Percentiles rank a stretch among this genome's conserved stretches.
Evolutionary conservation across 2,888 invertebrate species (phyloP).

Genomic region (Drosophila multiciliata): DNA sequence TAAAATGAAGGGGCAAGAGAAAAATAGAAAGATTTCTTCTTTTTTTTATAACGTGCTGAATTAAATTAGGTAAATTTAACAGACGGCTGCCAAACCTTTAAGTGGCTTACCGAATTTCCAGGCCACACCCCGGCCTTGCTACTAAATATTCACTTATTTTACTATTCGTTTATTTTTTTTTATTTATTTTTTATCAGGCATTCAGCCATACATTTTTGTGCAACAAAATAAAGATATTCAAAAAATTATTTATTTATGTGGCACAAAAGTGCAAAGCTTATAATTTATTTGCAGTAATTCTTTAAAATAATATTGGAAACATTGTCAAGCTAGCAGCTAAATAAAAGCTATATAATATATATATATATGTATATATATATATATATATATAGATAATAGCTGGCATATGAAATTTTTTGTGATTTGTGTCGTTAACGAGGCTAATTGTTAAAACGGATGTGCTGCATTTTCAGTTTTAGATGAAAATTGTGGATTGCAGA

Average conservation of each 20-base stretch:
- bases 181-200: not conserved
- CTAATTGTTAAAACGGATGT: constrained; percentile 1
- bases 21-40: not conserved
- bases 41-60: not conserved
- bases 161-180: not conserved
- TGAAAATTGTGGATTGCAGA: not conserved
- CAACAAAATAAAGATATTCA: not conserved
- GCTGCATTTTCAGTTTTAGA: constrained; percentile 17
- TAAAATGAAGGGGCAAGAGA: too few species aligned
- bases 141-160: not conserved
- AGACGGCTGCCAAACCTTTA: not conserved
- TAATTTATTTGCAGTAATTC: not conserved
- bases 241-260: not conserved
- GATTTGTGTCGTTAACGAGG: not conserved
- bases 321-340: not conserved
- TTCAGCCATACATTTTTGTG: not conserved
- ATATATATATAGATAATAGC: not conserved
- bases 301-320: not conserved
- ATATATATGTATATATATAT: not conserved
- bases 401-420: not conserved
- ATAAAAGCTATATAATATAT: not conserved
- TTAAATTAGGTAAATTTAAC: not conserved
- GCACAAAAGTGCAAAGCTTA: not conserved
- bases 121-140: not conserved
- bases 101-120: not conserved